Percentiles rank a stretch among this genome's conserved stretches.
These are phyloP conservation scores for Rhegmatorhina hoffmannsi DNA, from an alignment of 2,113 vertebrate species.

Conservation along the genomic window DNA sequence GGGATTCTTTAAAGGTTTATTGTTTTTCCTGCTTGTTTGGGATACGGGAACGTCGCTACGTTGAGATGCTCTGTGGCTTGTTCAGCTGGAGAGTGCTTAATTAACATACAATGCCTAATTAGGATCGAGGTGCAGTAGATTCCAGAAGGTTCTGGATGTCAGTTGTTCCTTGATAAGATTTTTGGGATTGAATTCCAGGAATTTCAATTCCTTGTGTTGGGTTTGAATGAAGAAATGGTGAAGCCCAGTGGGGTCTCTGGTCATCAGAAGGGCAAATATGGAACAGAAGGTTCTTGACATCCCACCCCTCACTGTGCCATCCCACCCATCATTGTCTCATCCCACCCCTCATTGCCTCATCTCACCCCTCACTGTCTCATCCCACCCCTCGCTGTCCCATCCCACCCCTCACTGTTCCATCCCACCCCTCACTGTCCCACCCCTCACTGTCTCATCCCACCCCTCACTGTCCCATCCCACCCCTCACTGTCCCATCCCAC, in stretches of 20 bases:
- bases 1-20: background rate
- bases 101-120: slow-evolving; percentile 31
- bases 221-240: background rate
- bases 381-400: too few species aligned
- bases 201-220: background rate
- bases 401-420: too few species aligned
- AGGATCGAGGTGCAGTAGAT: background rate
- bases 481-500: too few species aligned
- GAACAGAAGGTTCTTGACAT: background rate
- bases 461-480: too few species aligned
- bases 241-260: background rate
- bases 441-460: too few species aligned
- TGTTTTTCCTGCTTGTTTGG: background rate
- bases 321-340: too few species aligned
- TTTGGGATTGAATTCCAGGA: background rate
- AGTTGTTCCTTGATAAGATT: background rate
- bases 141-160: background rate
- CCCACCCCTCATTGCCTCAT: too few species aligned
- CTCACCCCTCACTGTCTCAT: too few species aligned
- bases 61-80: background rate
- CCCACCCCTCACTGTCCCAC: too few species aligned
- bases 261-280: background rate
- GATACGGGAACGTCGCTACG: background rate
- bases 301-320: background rate
- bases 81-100: background rate